These are phyloP conservation scores for Polyodon spathula DNA, from an alignment of 2,113 vertebrate genomes.

Conservation along the genomic window DNA sequence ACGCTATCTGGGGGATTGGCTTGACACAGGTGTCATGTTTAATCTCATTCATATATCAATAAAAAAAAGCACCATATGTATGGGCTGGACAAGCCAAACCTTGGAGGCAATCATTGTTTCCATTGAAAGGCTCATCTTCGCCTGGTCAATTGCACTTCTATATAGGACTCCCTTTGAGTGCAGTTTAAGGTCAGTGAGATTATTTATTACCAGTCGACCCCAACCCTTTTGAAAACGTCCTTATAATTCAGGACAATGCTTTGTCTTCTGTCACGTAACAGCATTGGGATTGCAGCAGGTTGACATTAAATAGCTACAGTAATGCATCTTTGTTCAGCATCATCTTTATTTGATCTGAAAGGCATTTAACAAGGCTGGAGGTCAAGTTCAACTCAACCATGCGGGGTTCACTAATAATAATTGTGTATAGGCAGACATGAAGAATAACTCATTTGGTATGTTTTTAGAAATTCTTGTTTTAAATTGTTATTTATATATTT, in stretches of 20 bases:
- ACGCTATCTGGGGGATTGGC: slow-evolving; percentile 44
- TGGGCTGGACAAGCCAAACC: slow-evolving; percentile 36
- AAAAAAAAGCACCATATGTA: slow-evolving; percentile 48
- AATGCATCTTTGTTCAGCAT: too few species aligned
- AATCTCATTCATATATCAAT: slow-evolving; percentile 69
- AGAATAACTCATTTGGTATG: too few species aligned
- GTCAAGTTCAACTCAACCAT: too few species aligned
- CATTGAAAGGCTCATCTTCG: slow-evolving; percentile 47
- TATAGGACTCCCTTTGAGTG: slow-evolving; percentile 6
- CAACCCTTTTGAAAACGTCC: slow-evolving; percentile 22
- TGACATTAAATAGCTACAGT: too few species aligned
- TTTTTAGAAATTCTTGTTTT: too few species aligned
- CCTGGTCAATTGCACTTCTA: slow-evolving; percentile 18
- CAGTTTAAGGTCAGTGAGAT: slow-evolving; percentile 24
- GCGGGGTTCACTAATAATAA: too few species aligned
- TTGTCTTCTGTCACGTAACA: too few species aligned
- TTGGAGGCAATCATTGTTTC: slow-evolving; percentile 40
- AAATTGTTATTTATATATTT: too few species aligned
- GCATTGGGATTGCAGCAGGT: too few species aligned
- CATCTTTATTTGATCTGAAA: too few species aligned
- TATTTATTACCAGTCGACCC: slow-evolving; percentile 35
- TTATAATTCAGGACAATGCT: slow-evolving; percentile 1
- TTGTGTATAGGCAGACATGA: too few species aligned
- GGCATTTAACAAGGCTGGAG: too few species aligned
- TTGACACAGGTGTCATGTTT: slow-evolving; percentile 52